Evolutionary conservation across 2,113 vertebrate genomes (phyloP).

Genomic region (Scolopax mira): DNA sequence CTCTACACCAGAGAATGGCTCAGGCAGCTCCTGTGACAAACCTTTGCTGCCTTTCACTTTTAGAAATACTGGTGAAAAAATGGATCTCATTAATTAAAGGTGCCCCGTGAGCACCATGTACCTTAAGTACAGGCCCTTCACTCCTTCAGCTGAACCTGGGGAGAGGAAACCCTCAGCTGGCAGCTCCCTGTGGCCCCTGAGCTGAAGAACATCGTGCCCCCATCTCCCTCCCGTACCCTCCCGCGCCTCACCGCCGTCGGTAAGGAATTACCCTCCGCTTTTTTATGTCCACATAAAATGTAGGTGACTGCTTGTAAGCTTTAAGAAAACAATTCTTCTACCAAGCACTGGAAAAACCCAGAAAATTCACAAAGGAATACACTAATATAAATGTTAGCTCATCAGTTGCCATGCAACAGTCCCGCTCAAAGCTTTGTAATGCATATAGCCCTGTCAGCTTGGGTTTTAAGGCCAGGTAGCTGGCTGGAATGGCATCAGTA

Average conservation of each 20-base stretch:
- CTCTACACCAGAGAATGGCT: neutral
- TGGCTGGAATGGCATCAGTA: neutral
- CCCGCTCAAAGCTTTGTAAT: neutral
- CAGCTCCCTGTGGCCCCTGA: neutral
- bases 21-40: neutral
- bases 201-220: neutral
- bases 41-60: neutral
- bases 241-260: neutral
- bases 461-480: neutral
- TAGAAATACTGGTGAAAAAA: neutral
- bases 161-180: neutral
- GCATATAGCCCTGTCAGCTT: neutral
- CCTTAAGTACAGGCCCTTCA: neutral
- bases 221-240: neutral
- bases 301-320: neutral
- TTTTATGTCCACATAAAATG: neutral
- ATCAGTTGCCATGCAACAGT: neutral
- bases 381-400: neutral
- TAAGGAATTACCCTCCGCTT: neutral
- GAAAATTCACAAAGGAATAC: neutral
- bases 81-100: neutral
- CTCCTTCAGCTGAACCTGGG: neutral
- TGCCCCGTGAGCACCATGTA: neutral
- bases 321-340: neutral
- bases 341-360: neutral